Base-by-base conservation (phyloP, 2,113 vertebrate species). In the Anseranas semipalmata region DNA sequence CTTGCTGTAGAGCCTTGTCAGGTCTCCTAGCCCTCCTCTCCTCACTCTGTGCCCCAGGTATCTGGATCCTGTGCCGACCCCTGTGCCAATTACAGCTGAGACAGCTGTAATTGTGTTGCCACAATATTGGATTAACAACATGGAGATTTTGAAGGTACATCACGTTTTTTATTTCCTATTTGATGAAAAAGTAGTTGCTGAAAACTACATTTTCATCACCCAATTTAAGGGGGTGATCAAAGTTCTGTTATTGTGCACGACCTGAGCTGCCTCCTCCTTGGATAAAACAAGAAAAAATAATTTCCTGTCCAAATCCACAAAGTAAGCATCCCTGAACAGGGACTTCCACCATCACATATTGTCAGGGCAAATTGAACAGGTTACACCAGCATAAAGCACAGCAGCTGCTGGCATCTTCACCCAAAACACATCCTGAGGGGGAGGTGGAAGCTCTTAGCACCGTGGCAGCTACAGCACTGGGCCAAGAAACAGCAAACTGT, bases 71-170 rank as follows among this genome's bases (percentile, higher is more conserved):
- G 80, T 16, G 74, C 39, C 0, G 0, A 59, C 48, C 35, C 76
- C 10, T 52, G 1, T 10, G 1, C 50, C 50, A 52, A 52, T 52
- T 52, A 52, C 50, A 52, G 50, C 27, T 67, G 80, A 63, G 70
- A 15, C 80, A 90, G 66, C 73, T 73, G 20, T 92, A 91, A 78
- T 79, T 89, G 84, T 95, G 91, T 93, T 96, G 92, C 94, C 96
- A 90, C 92, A 93, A 96, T 39, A 96, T 9, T 82, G 89, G 90
- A 91, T 94, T 93, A 95, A 78, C 35, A 88, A 15, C 55, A 22
- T 4, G 0, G 45, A 9, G 9, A n/a, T 24, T 87, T 68, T 87
- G 85, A 86, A 84, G 68, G 68, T 74, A 74, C 60, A 78, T 28
- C 56, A 75, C 14, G 1, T 55, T 87, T 91, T 85, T 46, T 48